Conservation (phyloP, 92 coral and sea anemone species). For the Plumapathes pennacea region DNA sequence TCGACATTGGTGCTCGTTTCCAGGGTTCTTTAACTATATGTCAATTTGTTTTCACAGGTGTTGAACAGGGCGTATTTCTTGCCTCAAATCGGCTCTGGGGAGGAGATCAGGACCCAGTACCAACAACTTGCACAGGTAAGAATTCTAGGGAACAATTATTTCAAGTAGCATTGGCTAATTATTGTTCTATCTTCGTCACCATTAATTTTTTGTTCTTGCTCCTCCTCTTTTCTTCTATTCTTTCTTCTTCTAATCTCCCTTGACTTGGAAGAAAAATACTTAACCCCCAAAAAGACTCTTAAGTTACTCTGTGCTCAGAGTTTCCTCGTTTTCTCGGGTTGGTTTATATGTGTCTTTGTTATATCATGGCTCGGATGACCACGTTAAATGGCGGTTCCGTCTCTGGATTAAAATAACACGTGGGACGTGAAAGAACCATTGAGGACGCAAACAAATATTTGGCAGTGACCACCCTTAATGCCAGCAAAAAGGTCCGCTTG, state of each 20-base stretch:
- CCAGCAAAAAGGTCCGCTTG: too few species aligned
- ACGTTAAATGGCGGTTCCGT: too few species aligned
- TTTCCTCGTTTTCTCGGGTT: too few species aligned
- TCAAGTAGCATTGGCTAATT: background rate
- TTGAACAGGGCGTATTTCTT: constrained; percentile 83
- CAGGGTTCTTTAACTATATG: constrained; percentile 8
- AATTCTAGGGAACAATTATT: background rate
- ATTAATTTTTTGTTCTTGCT: background rate
- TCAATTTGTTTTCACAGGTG: constrained; percentile 37
- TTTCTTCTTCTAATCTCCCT: background rate
- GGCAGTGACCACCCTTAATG: too few species aligned
- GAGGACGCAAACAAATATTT: too few species aligned
- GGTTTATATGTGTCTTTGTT: too few species aligned
- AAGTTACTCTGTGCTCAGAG: too few species aligned
- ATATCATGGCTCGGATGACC: too few species aligned
- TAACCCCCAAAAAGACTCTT: too few species aligned
- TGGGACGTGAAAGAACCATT: too few species aligned
- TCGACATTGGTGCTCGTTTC: too few species aligned
- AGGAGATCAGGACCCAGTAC: constrained; percentile 95
- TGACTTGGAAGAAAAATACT: background rate
- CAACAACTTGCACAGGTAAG: constrained; percentile 95
- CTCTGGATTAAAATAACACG: too few species aligned
- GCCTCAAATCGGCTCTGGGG: constrained; percentile 96
- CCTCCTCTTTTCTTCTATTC: background rate
- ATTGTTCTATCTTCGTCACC: background rate